phyloP scores from a whole-genome alignment of 30 jellyfish, hydroid and myxozoan genomes.

The Pseudorhiza aurosa region DNA sequence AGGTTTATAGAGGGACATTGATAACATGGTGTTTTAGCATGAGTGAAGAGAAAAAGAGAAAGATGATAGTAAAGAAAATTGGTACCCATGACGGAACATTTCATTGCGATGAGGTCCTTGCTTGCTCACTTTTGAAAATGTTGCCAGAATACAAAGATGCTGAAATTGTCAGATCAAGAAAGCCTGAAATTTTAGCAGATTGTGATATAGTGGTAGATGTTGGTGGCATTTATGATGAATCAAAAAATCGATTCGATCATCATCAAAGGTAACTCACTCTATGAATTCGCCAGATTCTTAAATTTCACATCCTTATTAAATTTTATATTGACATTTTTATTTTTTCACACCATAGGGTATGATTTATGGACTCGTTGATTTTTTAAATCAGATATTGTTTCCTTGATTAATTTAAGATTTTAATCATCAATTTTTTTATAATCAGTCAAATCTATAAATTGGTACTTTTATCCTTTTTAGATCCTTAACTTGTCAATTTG shows the following conservation, averaged over 20 bases:
- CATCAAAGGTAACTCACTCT: conserved; percentile 96
- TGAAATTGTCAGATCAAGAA: conserved; percentile 80
- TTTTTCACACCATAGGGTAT: too few relatives aligned
- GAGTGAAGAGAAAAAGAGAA: conserved; percentile 28
- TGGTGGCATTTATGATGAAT: conserved; percentile 92
- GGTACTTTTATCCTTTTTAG: too few relatives aligned
- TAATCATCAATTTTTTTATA: too few relatives aligned
- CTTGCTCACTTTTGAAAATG: conserved; percentile 86
- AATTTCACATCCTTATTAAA: too few relatives aligned
- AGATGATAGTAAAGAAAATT: conserved; percentile 40
- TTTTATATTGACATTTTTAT: too few relatives aligned
- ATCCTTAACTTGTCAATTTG: too few relatives aligned
- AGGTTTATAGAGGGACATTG: too few relatives aligned
- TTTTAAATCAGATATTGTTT: too few relatives aligned
- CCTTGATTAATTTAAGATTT: too few relatives aligned
- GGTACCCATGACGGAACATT: conserved; percentile 99
- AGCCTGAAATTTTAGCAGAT: conserved; percentile 58
- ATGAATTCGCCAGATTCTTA: too few relatives aligned
- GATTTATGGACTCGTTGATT: too few relatives aligned
- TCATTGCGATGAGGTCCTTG: conserved; percentile 98
- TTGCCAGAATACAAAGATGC: conserved; percentile 86
- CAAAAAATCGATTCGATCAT: conserved; percentile 85
- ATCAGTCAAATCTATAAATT: too few relatives aligned
- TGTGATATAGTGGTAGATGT: conserved; percentile 99
- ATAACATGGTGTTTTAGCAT: not conserved